phyloP scores from a whole-genome alignment of 1,140 invertebrate genomes.

The Drosophila kanapiae region DNA sequence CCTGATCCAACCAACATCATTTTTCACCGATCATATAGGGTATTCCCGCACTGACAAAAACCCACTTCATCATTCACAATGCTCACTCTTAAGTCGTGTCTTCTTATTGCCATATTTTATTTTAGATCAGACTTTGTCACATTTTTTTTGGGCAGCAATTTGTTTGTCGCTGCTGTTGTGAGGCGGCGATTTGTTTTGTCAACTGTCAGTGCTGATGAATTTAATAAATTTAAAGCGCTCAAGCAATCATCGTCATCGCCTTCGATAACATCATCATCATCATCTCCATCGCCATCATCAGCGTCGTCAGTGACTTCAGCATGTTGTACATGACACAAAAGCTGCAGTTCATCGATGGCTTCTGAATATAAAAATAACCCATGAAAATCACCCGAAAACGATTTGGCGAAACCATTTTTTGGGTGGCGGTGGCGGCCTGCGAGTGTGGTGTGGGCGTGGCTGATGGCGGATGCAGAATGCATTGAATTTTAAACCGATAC shows the following conservation, averaged over 20 bases:
- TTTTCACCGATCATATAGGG: slow-evolving; percentile 2
- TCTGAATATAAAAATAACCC: slow-evolving; percentile 62
- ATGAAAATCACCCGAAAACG: slow-evolving; percentile 59
- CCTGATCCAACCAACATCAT: not conserved
- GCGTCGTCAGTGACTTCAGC: slow-evolving; percentile 35
- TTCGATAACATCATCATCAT: slow-evolving; percentile 19
- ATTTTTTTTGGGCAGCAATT: slow-evolving; percentile 48
- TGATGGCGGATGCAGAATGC: slow-evolving; percentile 57
- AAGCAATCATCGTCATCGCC: slow-evolving; percentile 43
- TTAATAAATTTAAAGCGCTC: slow-evolving; percentile 74
- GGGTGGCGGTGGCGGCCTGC: slow-evolving; percentile 11
- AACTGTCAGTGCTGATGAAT: slow-evolving; percentile 77
- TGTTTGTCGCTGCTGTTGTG: slow-evolving; percentile 24
- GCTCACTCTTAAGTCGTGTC: slow-evolving; percentile 28
- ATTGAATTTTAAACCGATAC: slow-evolving; percentile 58
- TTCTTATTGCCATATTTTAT: slow-evolving; percentile 62
- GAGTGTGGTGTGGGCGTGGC: slow-evolving; percentile 33
- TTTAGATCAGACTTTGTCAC: slow-evolving; percentile 71
- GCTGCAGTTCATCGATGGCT: slow-evolving; percentile 79
- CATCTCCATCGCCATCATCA: slow-evolving; percentile 17
- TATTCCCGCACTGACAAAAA: slow-evolving; percentile 3
- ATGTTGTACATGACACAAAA: slow-evolving; percentile 81
- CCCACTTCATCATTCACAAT: slow-evolving; percentile 41
- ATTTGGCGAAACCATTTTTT: slow-evolving; percentile 60
- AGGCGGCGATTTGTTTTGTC: slow-evolving; percentile 72